These are phyloP conservation scores for Adelphocoris suturalis DNA, from an alignment of 2,888 invertebrate species.

Conservation along the genomic window DNA sequence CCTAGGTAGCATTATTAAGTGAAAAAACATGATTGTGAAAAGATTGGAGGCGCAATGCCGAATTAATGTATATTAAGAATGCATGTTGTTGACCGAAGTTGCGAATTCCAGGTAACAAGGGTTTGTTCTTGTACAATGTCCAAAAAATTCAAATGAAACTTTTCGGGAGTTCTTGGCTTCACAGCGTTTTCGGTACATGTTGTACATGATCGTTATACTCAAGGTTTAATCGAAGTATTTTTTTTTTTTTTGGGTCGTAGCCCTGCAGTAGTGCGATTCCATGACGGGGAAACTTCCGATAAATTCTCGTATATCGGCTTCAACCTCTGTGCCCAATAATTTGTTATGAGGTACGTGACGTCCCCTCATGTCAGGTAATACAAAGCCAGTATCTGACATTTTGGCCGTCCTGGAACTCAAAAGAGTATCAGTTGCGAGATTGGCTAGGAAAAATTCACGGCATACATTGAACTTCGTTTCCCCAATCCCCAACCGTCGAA, in stretches of 20 bases:
- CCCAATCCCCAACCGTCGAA: not conserved
- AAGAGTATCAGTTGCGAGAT: not conserved
- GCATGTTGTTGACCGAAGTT: no score
- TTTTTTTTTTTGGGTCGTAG: not conserved
- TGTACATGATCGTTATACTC: not conserved
- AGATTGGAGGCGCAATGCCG: no score
- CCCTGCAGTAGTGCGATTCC: not conserved
- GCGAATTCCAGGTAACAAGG: no score
- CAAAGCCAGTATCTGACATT: not conserved
- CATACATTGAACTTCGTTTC: not conserved
- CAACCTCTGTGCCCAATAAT: not conserved
- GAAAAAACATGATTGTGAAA: no score
- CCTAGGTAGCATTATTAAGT: no score
- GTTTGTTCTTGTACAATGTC: not conserved
- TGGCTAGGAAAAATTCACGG: not conserved
- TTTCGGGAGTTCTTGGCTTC: not conserved
- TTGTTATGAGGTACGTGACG: not conserved
- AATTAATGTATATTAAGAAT: no score
- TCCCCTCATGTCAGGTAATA: not conserved
- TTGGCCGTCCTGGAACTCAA: not conserved
- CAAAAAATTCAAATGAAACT: not conserved
- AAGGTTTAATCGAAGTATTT: not conserved
- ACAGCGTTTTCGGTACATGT: not conserved
- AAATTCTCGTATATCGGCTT: not conserved
- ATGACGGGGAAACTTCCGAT: slow-evolving; percentile 3